phyloP scores from a whole-genome alignment of 30 jellyfish, hydroid and myxozoan species.

The Hydra vulgaris region DNA sequence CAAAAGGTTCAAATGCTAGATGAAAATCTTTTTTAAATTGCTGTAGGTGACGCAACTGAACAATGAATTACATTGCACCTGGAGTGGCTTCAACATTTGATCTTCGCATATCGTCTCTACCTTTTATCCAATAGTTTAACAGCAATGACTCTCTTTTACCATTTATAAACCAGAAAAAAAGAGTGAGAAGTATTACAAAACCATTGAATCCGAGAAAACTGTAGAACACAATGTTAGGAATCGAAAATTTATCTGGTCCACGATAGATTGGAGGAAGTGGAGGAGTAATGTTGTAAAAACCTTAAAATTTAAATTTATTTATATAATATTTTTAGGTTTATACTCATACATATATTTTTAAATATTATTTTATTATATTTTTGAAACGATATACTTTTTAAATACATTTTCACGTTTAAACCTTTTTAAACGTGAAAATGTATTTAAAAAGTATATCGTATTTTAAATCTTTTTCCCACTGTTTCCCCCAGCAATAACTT shows the following conservation, averaged over 20 bases:
- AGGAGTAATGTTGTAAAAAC: conserved; percentile 2
- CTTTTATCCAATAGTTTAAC: conserved; percentile 17
- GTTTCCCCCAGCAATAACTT: no score
- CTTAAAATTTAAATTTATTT: not conserved
- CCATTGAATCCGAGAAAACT: conserved; percentile 8
- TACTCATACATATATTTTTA: no score
- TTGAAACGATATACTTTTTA: no score
- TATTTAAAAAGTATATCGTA: no score
- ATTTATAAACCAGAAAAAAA: conserved; percentile 18
- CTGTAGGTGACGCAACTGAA: no score
- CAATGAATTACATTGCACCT: not conserved
- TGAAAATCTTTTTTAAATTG: no score
- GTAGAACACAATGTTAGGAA: conserved; percentile 1
- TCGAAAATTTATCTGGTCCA: not conserved
- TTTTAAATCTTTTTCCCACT: no score
- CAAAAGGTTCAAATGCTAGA: no score
- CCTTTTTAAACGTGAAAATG: no score
- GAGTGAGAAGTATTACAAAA: not conserved
- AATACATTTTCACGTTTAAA: no score
- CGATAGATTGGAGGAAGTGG: conserved; percentile 12
- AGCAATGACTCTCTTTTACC: conserved; percentile 2
- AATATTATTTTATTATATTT: no score
- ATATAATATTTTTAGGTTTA: no score
- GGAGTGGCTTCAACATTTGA: not conserved
- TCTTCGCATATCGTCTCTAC: not conserved